These are phyloP conservation scores for Carcharodon carcharias DNA, from an alignment of 2,797 vertebrate genomes.

Conservation along the genomic window DNA sequence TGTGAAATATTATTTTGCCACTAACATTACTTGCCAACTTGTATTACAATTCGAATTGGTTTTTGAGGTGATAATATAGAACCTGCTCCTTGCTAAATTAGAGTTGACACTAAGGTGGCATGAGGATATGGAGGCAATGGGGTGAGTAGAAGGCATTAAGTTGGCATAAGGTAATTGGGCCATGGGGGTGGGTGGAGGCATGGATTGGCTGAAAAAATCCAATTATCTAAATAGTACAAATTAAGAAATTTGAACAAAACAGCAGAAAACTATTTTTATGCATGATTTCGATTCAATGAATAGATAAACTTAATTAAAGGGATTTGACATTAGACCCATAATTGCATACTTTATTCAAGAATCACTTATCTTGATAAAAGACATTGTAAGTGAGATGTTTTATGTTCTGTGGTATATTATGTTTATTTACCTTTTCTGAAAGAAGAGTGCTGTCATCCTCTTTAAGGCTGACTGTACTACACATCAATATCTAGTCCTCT, in stretches of 20 bases:
- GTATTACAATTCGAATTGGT: background rate
- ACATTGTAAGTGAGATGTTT: background rate
- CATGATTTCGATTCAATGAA: background rate
- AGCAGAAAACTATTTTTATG: background rate
- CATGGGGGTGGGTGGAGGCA: too few relatives aligned
- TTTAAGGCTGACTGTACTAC: background rate
- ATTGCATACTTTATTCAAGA: background rate
- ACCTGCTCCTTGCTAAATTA: background rate
- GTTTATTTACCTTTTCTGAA: background rate
- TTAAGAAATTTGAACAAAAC: background rate
- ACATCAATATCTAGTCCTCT: background rate
- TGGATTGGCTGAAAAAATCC: background rate
- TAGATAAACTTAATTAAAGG: background rate
- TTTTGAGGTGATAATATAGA: background rate
- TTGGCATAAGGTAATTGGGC: too few relatives aligned
- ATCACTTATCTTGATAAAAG: background rate
- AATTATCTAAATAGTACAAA: background rate
- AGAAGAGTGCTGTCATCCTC: background rate
- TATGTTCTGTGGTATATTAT: background rate
- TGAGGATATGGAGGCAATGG: too few relatives aligned
- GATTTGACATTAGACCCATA: background rate
- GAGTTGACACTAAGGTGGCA: background rate
- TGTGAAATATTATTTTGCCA: background rate
- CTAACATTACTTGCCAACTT: background rate
- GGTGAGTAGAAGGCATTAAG: too few relatives aligned